Conservation (phyloP, 2,888 invertebrate species). For the Thecocarcelia acutangulata region DNA sequence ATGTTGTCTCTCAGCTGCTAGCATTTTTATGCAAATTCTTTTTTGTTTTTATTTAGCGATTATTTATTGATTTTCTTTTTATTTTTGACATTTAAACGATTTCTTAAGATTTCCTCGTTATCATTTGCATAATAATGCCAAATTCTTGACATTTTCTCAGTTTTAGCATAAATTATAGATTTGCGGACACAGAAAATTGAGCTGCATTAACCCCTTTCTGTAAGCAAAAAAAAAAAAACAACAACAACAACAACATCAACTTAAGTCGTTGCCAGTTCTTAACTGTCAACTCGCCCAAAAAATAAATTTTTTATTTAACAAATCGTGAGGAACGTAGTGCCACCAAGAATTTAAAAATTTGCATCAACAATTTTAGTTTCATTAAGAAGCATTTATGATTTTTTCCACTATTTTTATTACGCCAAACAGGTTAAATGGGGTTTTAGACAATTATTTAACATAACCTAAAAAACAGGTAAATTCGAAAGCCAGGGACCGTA, state of each 20-base stretch:
- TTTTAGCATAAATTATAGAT: slow-evolving; percentile 56
- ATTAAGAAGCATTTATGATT: too few relatives aligned
- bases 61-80: slow-evolving; percentile 55
- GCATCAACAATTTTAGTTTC: too few relatives aligned
- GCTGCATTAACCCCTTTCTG: slow-evolving; percentile 22
- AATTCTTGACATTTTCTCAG: slow-evolving; percentile 45
- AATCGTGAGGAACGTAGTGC: too few relatives aligned
- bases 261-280: too few relatives aligned
- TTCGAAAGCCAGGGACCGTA: too few relatives aligned
- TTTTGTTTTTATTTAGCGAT: slow-evolving; percentile 19
- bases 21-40: slow-evolving; percentile 36
- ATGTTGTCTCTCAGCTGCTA: slow-evolving; percentile 23
- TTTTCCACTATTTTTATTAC: neutral
- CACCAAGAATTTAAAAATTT: too few relatives aligned
- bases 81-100: slow-evolving; percentile 12
- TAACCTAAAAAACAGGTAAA: too few relatives aligned
- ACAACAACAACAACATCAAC: neutral
- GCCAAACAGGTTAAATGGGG: neutral
- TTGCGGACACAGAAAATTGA: slow-evolving; percentile 20
- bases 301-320: too few relatives aligned
- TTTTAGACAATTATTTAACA: too few relatives aligned
- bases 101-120: slow-evolving; percentile 5
- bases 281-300: too few relatives aligned
- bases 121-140: slow-evolving; percentile 60
- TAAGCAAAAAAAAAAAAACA: neutral